phyloP scores from a whole-genome alignment of 1,140 invertebrate species.

The Lordiphosa stackelbergi region DNA sequence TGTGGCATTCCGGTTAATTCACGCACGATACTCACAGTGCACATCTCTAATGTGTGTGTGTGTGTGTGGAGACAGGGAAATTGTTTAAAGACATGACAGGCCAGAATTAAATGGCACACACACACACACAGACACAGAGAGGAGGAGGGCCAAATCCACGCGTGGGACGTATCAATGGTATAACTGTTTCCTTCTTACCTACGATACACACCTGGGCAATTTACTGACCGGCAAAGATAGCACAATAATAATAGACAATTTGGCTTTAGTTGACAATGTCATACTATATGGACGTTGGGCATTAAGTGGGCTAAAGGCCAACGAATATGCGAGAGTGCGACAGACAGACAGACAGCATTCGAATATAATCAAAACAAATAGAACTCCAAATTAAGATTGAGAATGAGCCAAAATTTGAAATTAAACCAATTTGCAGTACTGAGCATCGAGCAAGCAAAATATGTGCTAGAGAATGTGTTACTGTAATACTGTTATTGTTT shows the following conservation, averaged over 20 bases:
- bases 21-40: background rate
- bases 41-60: background rate
- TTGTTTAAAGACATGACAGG: constrained; percentile 52
- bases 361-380: too few species aligned
- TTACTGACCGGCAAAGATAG: constrained; percentile 6
- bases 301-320: too few species aligned
- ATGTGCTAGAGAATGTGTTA: too few species aligned
- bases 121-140: constrained; percentile 6
- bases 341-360: too few species aligned
- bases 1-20: background rate
- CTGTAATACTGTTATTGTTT: too few species aligned
- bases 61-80: background rate
- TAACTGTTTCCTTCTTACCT: constrained; percentile 13
- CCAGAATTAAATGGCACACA: constrained; percentile 39
- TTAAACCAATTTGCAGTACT: too few species aligned
- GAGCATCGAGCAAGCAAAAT: too few species aligned
- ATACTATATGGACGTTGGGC: too few species aligned
- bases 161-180: constrained; percentile 12
- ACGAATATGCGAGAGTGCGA: too few species aligned
- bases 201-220: constrained; percentile 6
- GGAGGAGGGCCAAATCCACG: background rate
- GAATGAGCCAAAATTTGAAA: too few species aligned
- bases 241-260: constrained; percentile 12
- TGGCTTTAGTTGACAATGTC: constrained; percentile 10
- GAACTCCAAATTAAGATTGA: too few species aligned